Base-by-base conservation (phyloP, 23 tunicate species). In the Ciona savignyi region DNA sequence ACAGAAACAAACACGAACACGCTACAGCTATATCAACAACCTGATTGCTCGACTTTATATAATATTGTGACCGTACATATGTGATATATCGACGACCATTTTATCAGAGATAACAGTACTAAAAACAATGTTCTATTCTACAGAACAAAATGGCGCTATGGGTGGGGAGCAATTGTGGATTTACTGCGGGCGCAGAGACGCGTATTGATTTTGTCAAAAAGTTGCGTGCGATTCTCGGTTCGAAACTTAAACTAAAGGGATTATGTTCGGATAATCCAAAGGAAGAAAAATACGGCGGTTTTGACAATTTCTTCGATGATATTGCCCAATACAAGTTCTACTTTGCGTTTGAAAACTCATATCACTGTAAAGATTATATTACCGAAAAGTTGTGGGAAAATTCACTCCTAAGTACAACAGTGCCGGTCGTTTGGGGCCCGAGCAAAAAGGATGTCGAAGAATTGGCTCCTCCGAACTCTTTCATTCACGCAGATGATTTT, bases 371-470 rank as follows among this genome's bases (percentile, higher is more conserved):
- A 70, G 89, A 83, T 31, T 83, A 83, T 63, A 30, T 83, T 15
- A 83, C 89, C 25, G 89, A 83, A 70, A 83, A 83, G 29, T 69
- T 83, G 42, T 83, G 82, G 76, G 31, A 32, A 28, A 76, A 76
- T 29, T 77, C 76, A 1, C 61, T 76, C 4, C 35, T 82, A 49
- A 24, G 70, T 1, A 72, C 70, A 22, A 26, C 62, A 2, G 77
- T 83, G 23, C 89, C 89, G 20, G 69, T 83, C 15, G 65, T 77
- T 4, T 83, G 81, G 81, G 89, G 89, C 11, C 84, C 89, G 1
- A 74, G 72, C 3, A 62, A 32, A 70, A 76, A 33, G 69, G 89
- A 83, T 48, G 81, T 66, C 20, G 77, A 34, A 48, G 77, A 68
- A 60, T 71, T 76, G 30, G 72, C 82, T 30, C 89, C 89, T 2